Base-by-base conservation (phyloP, 1,140 invertebrate genomes). In the Nymphalis io region DNA sequence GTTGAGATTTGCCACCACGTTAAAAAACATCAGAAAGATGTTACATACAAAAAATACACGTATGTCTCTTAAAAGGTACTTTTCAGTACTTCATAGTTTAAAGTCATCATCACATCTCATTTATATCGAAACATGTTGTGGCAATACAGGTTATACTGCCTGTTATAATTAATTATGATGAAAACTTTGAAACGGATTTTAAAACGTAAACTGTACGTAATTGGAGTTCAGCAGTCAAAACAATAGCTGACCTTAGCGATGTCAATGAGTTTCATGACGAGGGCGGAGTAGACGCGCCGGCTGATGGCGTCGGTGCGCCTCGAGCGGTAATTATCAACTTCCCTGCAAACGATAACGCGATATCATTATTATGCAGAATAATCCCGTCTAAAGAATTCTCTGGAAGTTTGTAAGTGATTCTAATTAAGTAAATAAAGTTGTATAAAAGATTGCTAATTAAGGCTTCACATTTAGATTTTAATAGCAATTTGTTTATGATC, bases 221-320 rank as follows among this genome's bases (percentile, higher is more conserved):
- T 66, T 6, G 51, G 13, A 27, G 20, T 27, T 3, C 23, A 55
- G 13, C 51, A 23, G 48, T 53, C 20, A 63, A 51, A 20, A 64
- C 60, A 68, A 68, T 68, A 40, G 66, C 18, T 33, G 38, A 89
- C 87, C 82, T 88, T 88, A 3, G 86, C 88, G 33, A 90, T 90
- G 69, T 90, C 88, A 57, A 90, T 88, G 42, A 88, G 82, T 69
- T 90, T 90, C 86, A 90, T 90, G 39, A 90, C 62, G 33, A 90
- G 81, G 0, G 88, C 81, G 2, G 88, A 88, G 71, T 90, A 90
- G 51, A 90, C 82, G 20, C 81, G 74, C 0, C 88, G 80, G 64
- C 88, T 90, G 71, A 90, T 88, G n/a, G 88, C 88, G 48, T 90
- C 88, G 0, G 88, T 88, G 13, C 88, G 79, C 2, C 86, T 51